Evolutionary conservation across 2,888 invertebrate species (phyloP), one percentile per base, ranked within the genome.

Genomic region (Chymomyza fuscimana): DNA sequence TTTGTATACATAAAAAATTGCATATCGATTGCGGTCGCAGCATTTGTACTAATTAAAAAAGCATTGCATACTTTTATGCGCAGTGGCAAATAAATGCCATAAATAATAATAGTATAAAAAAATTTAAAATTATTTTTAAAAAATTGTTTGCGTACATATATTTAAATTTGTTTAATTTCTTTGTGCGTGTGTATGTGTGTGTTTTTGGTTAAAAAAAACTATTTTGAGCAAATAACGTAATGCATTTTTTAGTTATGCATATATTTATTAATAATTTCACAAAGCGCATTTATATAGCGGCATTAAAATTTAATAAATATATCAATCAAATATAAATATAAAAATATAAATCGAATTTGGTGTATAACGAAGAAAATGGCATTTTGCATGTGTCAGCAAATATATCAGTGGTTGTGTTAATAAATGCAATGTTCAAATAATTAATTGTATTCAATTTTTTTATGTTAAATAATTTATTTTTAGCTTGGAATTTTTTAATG

Each of bases 281-380:
- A 46, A 46, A 46, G 40, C 40, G 40, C 40, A 10, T 12, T 12
- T 46, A 46, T 46, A 10, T 46, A 1, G 12, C 10, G 40, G 40
- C 40, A 46, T 46, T 46, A 46, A 46, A 46, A 46, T 46, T 46
- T 46, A 46, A 46, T 46, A 46, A 46, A 46, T 46, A 12, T 46
- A 46, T 46, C 40, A 62, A 72, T 70, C 54, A 50, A 65, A 70
- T 60, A 52, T 60, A 59, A 74, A 75, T 51, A 25, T 25, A 69
- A 73, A 59, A 74, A 75, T 51, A 25, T 25, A 69, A 73, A 74
- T 77, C 54, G 54, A 65, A 63, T 68, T 46, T 46, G 40, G 1
- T 46, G 12, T 4, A 46, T 46, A 46, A 46, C 40, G 40, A 12
- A 46, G 40, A 46, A 46, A 46, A 12, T 46, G 12, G 40, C 12